Evolutionary conservation across 35 echinoderm and acorn worm genomes (phyloP).

Genomic region (Ophiothrix spiculata): DNA sequence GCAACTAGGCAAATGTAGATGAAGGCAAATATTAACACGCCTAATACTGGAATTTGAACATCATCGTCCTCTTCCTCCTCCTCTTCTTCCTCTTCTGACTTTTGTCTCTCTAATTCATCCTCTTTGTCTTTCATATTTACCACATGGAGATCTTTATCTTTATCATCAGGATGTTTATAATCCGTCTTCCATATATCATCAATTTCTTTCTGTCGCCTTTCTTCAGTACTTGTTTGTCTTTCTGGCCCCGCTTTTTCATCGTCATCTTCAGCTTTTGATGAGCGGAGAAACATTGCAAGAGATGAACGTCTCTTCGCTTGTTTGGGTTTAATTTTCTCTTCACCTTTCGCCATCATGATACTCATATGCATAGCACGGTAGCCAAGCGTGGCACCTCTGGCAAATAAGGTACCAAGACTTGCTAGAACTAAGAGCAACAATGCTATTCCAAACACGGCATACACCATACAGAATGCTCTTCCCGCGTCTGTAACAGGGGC

Average conservation of each 20-base stretch:
- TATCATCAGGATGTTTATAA: constrained; percentile 26
- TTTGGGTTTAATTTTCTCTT: background rate
- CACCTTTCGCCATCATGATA: constrained; percentile 18
- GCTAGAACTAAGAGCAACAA: constrained; percentile 63
- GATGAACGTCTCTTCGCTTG: background rate
- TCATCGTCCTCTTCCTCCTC: constrained; percentile 35
- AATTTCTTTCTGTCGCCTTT: background rate
- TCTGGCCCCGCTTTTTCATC: background rate
- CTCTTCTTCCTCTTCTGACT: constrained; percentile 9
- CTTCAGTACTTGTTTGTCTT: background rate
- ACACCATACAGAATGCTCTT: constrained; percentile 86
- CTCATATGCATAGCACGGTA: constrained; percentile 49
- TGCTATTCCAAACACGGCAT: constrained; percentile 83
- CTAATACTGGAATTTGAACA: constrained; percentile 64
- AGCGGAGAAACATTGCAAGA: background rate
- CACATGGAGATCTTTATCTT: background rate
- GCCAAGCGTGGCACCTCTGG: constrained; percentile 63
- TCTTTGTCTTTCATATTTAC: constrained; percentile 33
- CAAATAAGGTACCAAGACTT: constrained; percentile 67
- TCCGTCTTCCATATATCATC: background rate
- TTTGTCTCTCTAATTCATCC: background rate
- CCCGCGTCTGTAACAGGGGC: constrained; percentile 65
- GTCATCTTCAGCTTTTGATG: background rate
- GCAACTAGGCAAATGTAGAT: constrained; percentile 83
- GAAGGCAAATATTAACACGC: constrained; percentile 68